These are phyloP conservation scores for Sprattus sprattus DNA, from an alignment of 2,113 vertebrate species.

Conservation along the genomic window DNA sequence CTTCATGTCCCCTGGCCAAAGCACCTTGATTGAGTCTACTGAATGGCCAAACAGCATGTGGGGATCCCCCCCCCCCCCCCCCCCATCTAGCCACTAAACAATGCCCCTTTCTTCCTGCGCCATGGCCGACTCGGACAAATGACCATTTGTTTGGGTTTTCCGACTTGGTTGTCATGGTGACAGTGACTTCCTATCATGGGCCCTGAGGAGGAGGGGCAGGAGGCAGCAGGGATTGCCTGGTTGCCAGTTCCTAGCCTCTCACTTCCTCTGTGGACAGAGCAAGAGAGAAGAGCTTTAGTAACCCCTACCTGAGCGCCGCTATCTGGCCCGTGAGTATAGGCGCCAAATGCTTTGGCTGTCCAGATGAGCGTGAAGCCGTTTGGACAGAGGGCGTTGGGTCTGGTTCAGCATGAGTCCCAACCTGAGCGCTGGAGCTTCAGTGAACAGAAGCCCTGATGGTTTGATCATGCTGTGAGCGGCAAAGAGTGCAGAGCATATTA, in stretches of 20 bases:
- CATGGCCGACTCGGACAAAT: slow-evolving; percentile 66
- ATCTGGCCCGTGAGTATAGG: neutral
- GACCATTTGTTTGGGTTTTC: slow-evolving; percentile 77
- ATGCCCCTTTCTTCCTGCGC: slow-evolving; percentile 60
- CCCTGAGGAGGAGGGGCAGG: slow-evolving; percentile 46
- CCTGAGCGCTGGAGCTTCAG: neutral
- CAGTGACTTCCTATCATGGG: slow-evolving; percentile 59
- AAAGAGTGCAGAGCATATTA: neutral
- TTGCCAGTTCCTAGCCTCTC: too few relatives aligned
- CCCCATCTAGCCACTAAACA: slow-evolving; percentile 40
- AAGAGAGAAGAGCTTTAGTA: neutral
- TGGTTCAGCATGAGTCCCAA: neutral
- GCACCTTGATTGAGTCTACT: slow-evolving; percentile 39
- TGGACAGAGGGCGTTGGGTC: neutral
- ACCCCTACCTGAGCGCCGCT: neutral
- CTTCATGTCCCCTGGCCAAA: slow-evolving; percentile 32
- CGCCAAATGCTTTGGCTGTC: slow-evolving; percentile 5
- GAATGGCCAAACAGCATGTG: slow-evolving; percentile 48
- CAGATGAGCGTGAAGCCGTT: neutral
- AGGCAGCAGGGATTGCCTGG: slow-evolving; percentile 76
- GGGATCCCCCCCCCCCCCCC: slow-evolving; percentile 45
- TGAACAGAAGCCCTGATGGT: neutral
- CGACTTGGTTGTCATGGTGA: slow-evolving; percentile 78
- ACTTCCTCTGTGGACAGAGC: too few relatives aligned
- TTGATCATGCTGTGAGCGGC: neutral